phyloP scores from a whole-genome alignment of 2,888 invertebrate genomes.

The Exephanes ischioxanthus region DNA sequence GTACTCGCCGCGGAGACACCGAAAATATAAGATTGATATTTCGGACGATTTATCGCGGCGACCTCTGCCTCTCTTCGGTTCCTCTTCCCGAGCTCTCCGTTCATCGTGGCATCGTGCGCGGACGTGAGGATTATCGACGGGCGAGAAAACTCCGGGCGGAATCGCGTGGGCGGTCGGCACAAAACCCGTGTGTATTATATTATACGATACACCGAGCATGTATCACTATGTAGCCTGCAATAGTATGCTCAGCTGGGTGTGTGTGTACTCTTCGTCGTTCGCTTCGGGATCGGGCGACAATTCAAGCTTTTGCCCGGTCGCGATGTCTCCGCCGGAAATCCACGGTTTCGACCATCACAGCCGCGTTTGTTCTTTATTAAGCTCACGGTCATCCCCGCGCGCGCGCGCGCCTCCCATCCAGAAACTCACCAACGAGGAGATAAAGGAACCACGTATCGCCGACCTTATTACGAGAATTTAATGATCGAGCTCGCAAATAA shows the following conservation, averaged over 20 bases:
- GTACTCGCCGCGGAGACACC: slow-evolving; percentile 25
- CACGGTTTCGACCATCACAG: background rate
- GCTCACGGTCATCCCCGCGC: background rate
- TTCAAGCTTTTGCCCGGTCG: slow-evolving; percentile 36
- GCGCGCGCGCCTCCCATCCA: background rate
- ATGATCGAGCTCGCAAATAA: slow-evolving; percentile 42
- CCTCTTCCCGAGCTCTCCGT: slow-evolving; percentile 35
- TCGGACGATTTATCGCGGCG: slow-evolving; percentile 61
- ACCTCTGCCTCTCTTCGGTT: slow-evolving; percentile 24
- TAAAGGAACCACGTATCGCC: slow-evolving; percentile 13
- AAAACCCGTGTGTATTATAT: slow-evolving; percentile 54
- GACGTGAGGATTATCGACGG: slow-evolving; percentile 67
- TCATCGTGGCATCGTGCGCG: slow-evolving; percentile 48
- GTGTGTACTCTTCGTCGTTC: slow-evolving; percentile 61
- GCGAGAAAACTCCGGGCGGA: slow-evolving; percentile 60
- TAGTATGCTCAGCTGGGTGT: slow-evolving; percentile 69
- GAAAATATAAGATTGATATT: slow-evolving; percentile 63
- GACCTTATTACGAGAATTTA: slow-evolving; percentile 43
- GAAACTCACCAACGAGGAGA: slow-evolving; percentile 1
- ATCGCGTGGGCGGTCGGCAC: slow-evolving; percentile 61
- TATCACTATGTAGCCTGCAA: slow-evolving; percentile 33
- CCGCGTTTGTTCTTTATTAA: background rate
- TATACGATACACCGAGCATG: slow-evolving; percentile 35
- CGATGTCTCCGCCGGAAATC: slow-evolving; percentile 3
- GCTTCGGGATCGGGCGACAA: slow-evolving; percentile 49